Evolutionary conservation across 2,113 vertebrate genomes (phyloP).

Genomic region (Dinomys branickii): DNA sequence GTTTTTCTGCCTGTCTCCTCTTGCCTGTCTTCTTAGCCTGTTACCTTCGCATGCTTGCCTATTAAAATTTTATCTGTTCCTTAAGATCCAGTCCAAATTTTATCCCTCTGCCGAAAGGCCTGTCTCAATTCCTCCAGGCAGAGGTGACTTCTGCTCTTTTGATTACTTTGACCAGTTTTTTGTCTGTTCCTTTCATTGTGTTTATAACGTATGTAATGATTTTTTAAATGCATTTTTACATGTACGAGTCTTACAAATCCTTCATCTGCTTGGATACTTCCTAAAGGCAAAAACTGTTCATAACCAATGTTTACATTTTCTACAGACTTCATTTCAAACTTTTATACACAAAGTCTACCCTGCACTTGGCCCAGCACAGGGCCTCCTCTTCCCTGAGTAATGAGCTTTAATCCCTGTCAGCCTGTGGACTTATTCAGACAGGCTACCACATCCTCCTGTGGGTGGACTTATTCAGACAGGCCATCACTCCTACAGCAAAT

Average conservation of each 20-base stretch:
- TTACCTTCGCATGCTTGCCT: neutral
- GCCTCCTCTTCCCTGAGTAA: neutral
- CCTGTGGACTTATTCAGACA: neutral
- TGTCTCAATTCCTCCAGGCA: neutral
- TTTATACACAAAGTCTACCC: neutral
- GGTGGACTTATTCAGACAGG: neutral
- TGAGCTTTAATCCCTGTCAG: neutral
- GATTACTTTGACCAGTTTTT: neutral
- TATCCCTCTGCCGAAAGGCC: neutral
- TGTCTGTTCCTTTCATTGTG: neutral
- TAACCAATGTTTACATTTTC: constrained; percentile 41
- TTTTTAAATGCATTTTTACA: constrained; percentile 16
- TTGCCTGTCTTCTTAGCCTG: neutral
- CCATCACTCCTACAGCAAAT: neutral
- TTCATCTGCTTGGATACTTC: constrained; percentile 34
- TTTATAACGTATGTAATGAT: neutral
- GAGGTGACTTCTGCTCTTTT: neutral
- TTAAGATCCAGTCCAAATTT: neutral
- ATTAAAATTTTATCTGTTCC: neutral
- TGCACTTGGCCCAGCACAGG: neutral
- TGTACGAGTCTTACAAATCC: constrained; percentile 48
- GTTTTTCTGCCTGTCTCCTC: neutral
- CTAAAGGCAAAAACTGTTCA: constrained; percentile 38
- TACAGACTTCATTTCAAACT: neutral
- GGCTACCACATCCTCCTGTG: neutral